These are phyloP conservation scores for Puntigrus tetrazona DNA, from an alignment of 2,113 vertebrate genomes.

Conservation along the genomic window DNA sequence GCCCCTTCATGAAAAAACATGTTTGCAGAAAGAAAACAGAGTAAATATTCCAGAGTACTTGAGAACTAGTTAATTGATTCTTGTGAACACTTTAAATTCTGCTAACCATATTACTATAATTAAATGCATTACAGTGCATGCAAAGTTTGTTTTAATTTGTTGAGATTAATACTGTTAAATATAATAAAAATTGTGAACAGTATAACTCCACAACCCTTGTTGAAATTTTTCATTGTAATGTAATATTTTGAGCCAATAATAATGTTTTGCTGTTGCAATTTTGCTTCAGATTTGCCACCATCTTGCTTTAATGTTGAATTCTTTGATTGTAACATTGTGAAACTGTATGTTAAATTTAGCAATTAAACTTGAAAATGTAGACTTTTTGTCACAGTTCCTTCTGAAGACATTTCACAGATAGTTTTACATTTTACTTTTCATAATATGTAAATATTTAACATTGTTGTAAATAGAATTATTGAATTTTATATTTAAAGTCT, in stretches of 20 bases:
- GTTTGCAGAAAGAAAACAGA: constrained; percentile 39
- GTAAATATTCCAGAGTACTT: neutral
- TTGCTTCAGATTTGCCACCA: neutral
- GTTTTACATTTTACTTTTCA: no score
- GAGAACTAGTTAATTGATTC: neutral
- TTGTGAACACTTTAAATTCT: neutral
- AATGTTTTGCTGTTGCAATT: neutral
- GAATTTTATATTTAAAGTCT: neutral
- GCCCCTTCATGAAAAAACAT: constrained; percentile 61
- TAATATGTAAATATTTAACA: no score
- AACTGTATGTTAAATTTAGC: neutral
- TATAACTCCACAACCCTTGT: neutral
- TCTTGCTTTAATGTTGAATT: neutral
- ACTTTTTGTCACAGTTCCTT: neutral
- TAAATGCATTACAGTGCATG: neutral
- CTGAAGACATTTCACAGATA: neutral
- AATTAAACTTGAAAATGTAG: neutral
- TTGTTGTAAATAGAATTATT: no score
- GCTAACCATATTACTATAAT: neutral
- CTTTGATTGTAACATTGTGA: neutral
- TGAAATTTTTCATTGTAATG: neutral
- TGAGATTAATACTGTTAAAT: neutral
- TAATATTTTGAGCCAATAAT: neutral
- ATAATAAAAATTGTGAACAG: no score
- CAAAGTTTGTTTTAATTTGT: neutral